These are phyloP conservation scores for Spodoptera littoralis DNA, from an alignment of 2,888 invertebrate genomes.

Conservation along the genomic window DNA sequence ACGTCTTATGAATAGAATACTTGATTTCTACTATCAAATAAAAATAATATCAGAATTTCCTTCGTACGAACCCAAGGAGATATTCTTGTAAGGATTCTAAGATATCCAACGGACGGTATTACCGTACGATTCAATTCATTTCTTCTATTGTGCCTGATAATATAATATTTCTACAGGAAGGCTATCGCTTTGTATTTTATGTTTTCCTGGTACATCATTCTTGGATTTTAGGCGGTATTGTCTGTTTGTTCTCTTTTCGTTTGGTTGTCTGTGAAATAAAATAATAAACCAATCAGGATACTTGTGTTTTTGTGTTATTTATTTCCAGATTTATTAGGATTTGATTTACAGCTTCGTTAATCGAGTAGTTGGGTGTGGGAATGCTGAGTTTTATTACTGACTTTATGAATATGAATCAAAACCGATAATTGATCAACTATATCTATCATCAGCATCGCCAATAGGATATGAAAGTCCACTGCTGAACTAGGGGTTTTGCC, in stretches of 20 bases:
- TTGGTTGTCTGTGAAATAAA: not conserved
- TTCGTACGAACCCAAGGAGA: conserved; percentile 3
- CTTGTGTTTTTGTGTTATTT: too few relatives aligned
- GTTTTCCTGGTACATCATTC: conserved; percentile 8
- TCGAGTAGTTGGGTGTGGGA: too few relatives aligned
- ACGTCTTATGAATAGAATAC: conserved; percentile 14
- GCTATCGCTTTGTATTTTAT: conserved; percentile 7
- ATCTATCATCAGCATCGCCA: too few relatives aligned
- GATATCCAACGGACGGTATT: conserved; percentile 16
- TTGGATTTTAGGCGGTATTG: not conserved
- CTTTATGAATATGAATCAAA: too few relatives aligned
- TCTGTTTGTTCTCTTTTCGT: not conserved
- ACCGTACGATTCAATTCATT: conserved; percentile 37
- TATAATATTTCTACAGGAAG: conserved; percentile 32
- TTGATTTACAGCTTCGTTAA: too few relatives aligned
- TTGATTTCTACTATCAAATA: conserved; percentile 26
- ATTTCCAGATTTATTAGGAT: too few relatives aligned
- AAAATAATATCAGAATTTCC: conserved; percentile 20
- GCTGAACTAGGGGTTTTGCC: too few relatives aligned
- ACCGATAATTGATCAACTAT: too few relatives aligned
- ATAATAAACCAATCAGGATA: too few relatives aligned
- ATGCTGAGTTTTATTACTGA: too few relatives aligned
- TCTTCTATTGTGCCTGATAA: conserved; percentile 29
- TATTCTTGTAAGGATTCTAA: conserved; percentile 31
- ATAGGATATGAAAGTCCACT: too few relatives aligned